Percentiles rank a stretch among this genome's conserved stretches.
Evolutionary conservation across 2,888 invertebrate species (phyloP).

Genomic region (Cartodere bifasciata): DNA sequence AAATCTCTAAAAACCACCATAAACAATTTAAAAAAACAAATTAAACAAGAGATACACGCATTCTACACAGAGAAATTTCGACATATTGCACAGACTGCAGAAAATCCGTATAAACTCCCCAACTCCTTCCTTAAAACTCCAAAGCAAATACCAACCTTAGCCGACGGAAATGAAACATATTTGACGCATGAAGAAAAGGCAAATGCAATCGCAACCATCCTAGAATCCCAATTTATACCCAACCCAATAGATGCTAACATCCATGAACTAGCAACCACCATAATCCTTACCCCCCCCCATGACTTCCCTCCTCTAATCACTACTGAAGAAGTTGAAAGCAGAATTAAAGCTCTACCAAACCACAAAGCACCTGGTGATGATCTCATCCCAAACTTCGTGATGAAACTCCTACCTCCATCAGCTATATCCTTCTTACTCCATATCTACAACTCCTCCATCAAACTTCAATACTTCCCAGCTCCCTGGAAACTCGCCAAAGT

Average conservation of each 20-base stretch:
- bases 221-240: constrained; percentile 5
- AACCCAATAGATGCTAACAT: neutral
- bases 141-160: constrained; percentile 5
- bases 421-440: constrained; percentile 17
- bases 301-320: neutral
- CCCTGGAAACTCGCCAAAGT: constrained; percentile 17
- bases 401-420: constrained; percentile 17
- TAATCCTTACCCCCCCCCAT: no score
- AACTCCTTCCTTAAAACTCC: constrained; percentile 8
- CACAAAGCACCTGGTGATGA: constrained; percentile 15
- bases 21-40: no score
- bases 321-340: neutral
- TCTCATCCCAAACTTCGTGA: constrained; percentile 9
- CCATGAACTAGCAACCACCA: neutral
- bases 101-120: no score
- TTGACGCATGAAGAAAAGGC: constrained; percentile 8
- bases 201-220: constrained; percentile 3
- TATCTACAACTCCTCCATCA: constrained; percentile 14
- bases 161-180: constrained; percentile 1
- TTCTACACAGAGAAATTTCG: no score
- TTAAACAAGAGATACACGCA: no score
- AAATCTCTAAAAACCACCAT: no score
- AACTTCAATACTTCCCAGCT: constrained; percentile 12
- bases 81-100: no score
- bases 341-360: neutral